These are phyloP conservation scores for Tragelaphus strepsiceros DNA, from an alignment of 2,113 vertebrate genomes.

Conservation along the genomic window DNA sequence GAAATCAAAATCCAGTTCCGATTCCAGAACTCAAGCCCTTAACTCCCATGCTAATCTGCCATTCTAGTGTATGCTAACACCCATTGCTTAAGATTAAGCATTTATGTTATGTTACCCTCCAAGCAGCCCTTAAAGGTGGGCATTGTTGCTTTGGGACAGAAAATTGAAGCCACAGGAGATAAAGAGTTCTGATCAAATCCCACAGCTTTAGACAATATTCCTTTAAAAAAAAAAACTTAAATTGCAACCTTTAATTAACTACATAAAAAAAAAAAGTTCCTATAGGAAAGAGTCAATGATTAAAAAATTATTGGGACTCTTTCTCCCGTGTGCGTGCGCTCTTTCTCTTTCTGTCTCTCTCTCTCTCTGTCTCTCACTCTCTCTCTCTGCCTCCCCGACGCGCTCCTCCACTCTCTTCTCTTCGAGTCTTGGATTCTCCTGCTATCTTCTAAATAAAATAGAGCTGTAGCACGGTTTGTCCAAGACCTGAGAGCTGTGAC, in stretches of 20 bases:
- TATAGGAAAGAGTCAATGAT: background rate
- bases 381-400: no score
- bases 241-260: background rate
- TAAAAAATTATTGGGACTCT: background rate
- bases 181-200: background rate
- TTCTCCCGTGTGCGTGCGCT: no score
- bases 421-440: no score
- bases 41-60: background rate
- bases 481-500: no score
- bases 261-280: background rate
- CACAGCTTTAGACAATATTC: background rate
- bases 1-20: background rate
- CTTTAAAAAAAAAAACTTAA: background rate
- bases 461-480: no score
- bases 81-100: background rate
- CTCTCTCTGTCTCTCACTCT: no score
- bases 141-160: background rate
- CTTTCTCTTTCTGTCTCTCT: no score
- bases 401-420: no score
- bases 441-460: no score
- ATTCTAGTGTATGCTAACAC: background rate
- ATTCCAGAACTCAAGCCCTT: background rate
- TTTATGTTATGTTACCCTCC: background rate
- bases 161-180: conserved; percentile 34
- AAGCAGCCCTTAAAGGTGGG: background rate